Evolutionary conservation across 2,113 vertebrate genomes (phyloP), one percentile per base, ranked within the genome.

Genomic region (Salminus brasiliensis): DNA sequence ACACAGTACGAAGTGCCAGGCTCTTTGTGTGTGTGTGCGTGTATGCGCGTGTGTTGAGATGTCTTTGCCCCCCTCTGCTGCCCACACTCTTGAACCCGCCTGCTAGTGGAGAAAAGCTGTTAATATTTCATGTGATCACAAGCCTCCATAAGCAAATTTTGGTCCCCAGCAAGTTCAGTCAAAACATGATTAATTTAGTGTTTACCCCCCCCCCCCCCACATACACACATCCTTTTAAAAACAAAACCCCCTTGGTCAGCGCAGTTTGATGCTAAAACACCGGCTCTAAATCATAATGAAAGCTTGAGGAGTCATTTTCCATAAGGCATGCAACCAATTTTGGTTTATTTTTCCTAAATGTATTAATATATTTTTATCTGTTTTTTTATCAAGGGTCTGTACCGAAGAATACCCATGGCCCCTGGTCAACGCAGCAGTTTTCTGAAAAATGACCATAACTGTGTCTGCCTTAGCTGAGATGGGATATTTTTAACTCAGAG

Each of bases 171-270:
- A 95, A 97, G 95, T 97, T 94, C 93, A 94, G 92, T 90, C 92
- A 93, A 95, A 93, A 90, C 94, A 98, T 99, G 95, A 97, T 97
- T 97, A 98, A 98, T 98, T 98, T 95, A 98, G 90, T 93, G 88
- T 93, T 93, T 92, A 90, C 93, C 87, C 89, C 89, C 67, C 18
- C 59, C 74, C n/a, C n/a, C n/a, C n/a, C n/a, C n/a, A n/a, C n/a
- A n/a, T n/a, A n/a, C n/a, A n/a, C n/a, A 87, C 88, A 91, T 89
- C 87, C 87, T 90, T 90, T 93, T 90, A 90, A 92, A 90, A 89
- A 85, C 85, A 73, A 77, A 85, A 88, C 86, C 89, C 91, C 87
- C 30, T 76, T n/a, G 47, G 88, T 82, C 91, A 88, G 86, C 91
- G 80, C 89, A 88, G 88, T 89, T 82, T 90, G 90, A 90, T 86